Evolutionary conservation across 2,888 invertebrate species (phyloP).

Genomic region (Metacarcinus magister): DNA sequence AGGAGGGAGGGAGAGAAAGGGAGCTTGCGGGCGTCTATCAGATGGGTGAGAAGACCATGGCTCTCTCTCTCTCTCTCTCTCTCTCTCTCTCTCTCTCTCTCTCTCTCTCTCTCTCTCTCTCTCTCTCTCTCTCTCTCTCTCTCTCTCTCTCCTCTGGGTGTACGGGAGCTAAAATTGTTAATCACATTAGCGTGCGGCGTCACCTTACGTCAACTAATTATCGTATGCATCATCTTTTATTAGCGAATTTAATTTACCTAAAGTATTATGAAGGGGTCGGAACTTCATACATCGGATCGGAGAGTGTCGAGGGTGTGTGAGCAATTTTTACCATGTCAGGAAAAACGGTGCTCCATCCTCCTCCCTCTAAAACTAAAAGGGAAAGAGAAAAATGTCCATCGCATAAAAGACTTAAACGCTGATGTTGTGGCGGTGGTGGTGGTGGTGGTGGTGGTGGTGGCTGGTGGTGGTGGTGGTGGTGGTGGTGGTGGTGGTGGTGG

Average conservation of each 20-base stretch:
- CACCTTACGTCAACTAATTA: constrained; percentile 51
- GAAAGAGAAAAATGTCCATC: neutral
- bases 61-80: constrained; percentile 19
- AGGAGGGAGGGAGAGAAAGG: too few species aligned
- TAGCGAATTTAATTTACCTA: constrained; percentile 42
- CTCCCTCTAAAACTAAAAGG: constrained; percentile 27
- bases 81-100: constrained; percentile 52
- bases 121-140: constrained; percentile 21
- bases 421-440: neutral
- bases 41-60: neutral
- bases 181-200: constrained; percentile 49
- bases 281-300: neutral
- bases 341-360: neutral
- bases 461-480: neutral
- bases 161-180: constrained; percentile 26
- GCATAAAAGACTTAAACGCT: neutral
- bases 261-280: constrained; percentile 45
- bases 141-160: neutral
- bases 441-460: neutral
- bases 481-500: neutral
- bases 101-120: constrained; percentile 27
- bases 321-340: neutral
- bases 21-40: neutral
- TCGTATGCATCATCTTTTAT: constrained; percentile 51
- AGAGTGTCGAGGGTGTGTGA: too few species aligned